Conservation (phyloP, 2,797 vertebrate species). For the Steatocranus sp. region DNA sequence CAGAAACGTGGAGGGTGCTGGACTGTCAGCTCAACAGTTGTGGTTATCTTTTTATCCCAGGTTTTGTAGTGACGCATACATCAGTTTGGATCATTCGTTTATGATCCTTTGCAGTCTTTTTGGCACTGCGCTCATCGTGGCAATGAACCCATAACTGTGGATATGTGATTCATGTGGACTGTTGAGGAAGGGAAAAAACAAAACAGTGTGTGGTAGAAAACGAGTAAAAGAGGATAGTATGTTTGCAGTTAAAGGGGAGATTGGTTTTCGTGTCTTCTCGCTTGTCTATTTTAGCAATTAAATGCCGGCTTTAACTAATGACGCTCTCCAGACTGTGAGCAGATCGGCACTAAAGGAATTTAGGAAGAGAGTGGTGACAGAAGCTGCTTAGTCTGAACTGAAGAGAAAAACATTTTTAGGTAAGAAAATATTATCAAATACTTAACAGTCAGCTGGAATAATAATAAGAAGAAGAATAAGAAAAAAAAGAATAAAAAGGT, state of each 20-base stretch:
- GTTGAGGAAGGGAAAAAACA: background rate
- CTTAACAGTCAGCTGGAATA: background rate
- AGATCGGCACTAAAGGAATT: background rate
- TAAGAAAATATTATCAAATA: background rate
- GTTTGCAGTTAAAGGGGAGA: background rate
- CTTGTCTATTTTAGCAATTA: constrained; percentile 4
- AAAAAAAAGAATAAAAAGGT: background rate
- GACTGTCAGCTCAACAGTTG: background rate
- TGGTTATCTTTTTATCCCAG: background rate
- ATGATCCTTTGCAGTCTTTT: background rate
- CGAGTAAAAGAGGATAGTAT: background rate
- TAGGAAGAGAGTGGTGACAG: background rate
- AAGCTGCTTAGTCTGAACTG: background rate
- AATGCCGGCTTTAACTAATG: constrained; percentile 28
- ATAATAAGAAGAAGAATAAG: rapidly evolving
- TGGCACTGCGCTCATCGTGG: background rate
- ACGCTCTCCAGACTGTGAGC: background rate
- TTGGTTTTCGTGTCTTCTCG: background rate
- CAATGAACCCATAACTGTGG: background rate
- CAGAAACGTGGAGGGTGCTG: background rate
- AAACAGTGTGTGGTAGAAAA: background rate
- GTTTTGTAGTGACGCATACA: background rate
- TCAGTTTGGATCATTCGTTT: background rate
- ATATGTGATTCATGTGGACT: background rate
- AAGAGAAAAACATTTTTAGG: background rate